Evolutionary conservation across 2,113 vertebrate genomes (phyloP), one percentile per base, ranked within the genome.

Genomic region (Rhipidura dahli): DNA sequence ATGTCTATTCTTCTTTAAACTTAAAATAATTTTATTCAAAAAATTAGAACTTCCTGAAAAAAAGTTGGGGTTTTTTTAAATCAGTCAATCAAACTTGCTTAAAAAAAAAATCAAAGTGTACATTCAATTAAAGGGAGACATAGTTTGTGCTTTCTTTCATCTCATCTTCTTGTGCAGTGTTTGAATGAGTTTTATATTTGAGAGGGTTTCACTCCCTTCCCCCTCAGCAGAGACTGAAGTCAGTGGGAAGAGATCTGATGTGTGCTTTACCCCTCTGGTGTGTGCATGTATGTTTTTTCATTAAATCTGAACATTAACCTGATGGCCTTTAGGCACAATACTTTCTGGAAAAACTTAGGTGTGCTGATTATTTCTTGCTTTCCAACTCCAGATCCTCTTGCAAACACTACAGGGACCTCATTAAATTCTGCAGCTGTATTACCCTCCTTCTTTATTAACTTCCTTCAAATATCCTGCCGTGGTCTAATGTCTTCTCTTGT

Each of bases 371-470:
- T 90, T 94, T 50, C 84, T 91, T 69, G 65, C 59, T 86, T 93
- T 65, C 80, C 45, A 84, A 23, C 72, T 78, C n/a, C 28, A 49
- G 69, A 87, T 95, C 69, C 51, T 92, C 93, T 66, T 73, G 68
- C 83, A 90, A 89, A 89, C 71, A 82, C 85, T 96, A 92, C 72
- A 59, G 94, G 85, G 80, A 95, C 76, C 63, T 95, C 93, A 89
- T 96, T 96, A 96, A 80, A 89, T 96, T 94, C 91, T 56, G 60
- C 47, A 71, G 45, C 69, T 86, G 42, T 83, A 54, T 80, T 84
- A 89, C 57, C 59, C 45, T 97, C 51, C 37, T 87, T 27, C 94
- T 90, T 96, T 92, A 91, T 96, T 93, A 92, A 87, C 79, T 94
- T 96, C 76, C 73, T 90, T 95, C 87, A 91, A 94, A 75, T 54